Evolutionary conservation across 2,797 vertebrate species (phyloP), one percentile per base, ranked within the genome.

Genomic region (Chrysocyon brachyurus): DNA sequence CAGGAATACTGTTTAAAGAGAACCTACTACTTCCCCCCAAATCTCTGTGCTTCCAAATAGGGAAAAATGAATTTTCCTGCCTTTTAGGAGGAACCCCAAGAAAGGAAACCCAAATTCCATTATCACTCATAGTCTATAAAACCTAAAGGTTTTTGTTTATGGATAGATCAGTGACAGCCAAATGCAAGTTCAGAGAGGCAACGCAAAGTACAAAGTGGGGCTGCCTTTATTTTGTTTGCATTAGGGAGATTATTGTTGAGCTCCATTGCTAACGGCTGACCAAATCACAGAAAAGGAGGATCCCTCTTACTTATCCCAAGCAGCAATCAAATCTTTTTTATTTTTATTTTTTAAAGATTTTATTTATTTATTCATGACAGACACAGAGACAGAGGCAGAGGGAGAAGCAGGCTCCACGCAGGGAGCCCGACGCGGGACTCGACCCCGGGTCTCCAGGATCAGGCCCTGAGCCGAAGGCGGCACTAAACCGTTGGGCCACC

Each of bases 31-130:
- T 64, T 73, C 85, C 49, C 49, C 57, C 66, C 90, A 21, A 56
- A 87, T 91, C 90, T 90, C 6, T 15, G 14, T 68, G n/a, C 19
- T 82, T 68, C 78, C 63, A 96, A 90, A 90, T 72, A 90, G n/a
- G 81, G 68, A 95, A 64, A 94, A 87, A 89, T 57, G 72, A 85
- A 5, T 83, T 96, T 21, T 59, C 40, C 10, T 90, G 57, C 46
- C 84, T 87, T 90, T 78, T 36, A 86, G 63, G 40, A 79, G 49
- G 56, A 93, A 66, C 40, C 36, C 31, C 8, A 40, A 75, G 72
- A 90, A 95, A 93, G 49, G 52, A 91, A 86, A 10, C 6, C 61
- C 36, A 84, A 87, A 33, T 79, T 56, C 40, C 12, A 72, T 56
- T 59, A 40, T 17, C 54, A 33, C 56, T 77, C 66, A 87, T 9